Evolutionary conservation across 2,888 invertebrate species (phyloP).

Genomic region (Synanthedon vespiformis): DNA sequence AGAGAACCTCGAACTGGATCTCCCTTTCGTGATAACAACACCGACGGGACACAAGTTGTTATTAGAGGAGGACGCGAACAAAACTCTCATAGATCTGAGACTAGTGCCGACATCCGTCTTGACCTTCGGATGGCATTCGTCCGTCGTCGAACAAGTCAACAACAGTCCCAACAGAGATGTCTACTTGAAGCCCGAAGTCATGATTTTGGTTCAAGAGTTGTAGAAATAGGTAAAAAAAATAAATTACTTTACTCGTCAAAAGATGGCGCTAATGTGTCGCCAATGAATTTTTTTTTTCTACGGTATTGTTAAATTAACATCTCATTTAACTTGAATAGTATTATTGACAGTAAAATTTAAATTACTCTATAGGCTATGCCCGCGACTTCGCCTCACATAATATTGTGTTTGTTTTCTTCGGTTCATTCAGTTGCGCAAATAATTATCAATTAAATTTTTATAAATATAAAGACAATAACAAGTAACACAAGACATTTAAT

Average conservation of each 20-base stretch:
- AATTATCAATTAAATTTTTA: too few species aligned
- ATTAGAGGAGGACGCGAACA: slow-evolving; percentile 75
- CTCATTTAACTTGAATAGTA: not conserved
- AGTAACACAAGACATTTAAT: too few species aligned
- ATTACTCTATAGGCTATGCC: too few species aligned
- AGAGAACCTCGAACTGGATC: slow-evolving; percentile 77
- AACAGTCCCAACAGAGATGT: slow-evolving; percentile 67
- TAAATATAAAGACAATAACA: too few species aligned
- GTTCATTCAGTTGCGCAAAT: too few species aligned
- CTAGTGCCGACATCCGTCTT: slow-evolving; percentile 87
- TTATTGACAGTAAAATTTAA: too few species aligned
- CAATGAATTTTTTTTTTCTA: not conserved
- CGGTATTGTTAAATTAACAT: not conserved
- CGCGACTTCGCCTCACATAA: too few species aligned
- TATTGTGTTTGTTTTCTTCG: too few species aligned
- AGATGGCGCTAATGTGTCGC: not conserved
- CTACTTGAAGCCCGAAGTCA: slow-evolving; percentile 82
- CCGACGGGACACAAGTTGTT: slow-evolving; percentile 76
- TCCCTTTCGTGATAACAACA: slow-evolving; percentile 78
- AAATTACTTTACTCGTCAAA: too few species aligned
- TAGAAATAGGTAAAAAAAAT: slow-evolving; percentile 15
- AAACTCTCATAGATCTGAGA: slow-evolving; percentile 80
- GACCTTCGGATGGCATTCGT: slow-evolving; percentile 77
- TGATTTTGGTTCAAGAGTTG: slow-evolving; percentile 75
- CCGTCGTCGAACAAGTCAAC: slow-evolving; percentile 58